These are phyloP conservation scores for Pseudomyrmex concolor DNA, from an alignment of 1,140 invertebrate genomes.

Conservation along the genomic window DNA sequence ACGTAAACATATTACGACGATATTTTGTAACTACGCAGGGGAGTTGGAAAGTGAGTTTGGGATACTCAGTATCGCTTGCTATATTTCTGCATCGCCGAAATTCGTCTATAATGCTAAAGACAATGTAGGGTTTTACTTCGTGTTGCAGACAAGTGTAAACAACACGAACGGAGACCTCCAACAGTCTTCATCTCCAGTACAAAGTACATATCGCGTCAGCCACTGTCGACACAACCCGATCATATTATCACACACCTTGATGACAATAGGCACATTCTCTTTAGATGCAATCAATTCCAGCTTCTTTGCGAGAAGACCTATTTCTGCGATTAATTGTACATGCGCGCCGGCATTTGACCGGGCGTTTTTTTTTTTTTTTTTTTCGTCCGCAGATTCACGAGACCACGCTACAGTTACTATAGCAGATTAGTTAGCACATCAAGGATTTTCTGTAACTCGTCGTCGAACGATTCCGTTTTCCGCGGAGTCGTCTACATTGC, in stretches of 20 bases:
- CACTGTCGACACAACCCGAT: not conserved
- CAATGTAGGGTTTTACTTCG: too few species aligned
- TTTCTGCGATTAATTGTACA: not conserved
- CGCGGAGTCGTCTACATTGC: conserved; percentile 36
- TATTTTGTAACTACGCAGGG: too few species aligned
- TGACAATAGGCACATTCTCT: not conserved
- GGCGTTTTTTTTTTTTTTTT: not conserved
- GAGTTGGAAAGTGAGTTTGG: too few species aligned
- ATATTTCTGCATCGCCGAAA: too few species aligned
- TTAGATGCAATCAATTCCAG: too few species aligned
- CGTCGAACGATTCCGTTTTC: conserved; percentile 15
- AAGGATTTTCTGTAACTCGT: conserved; percentile 30
- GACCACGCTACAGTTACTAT: not conserved
- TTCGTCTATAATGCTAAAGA: too few species aligned
- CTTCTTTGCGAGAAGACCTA: too few species aligned
- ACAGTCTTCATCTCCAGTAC: not conserved
- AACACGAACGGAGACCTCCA: too few species aligned
- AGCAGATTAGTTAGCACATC: not conserved
- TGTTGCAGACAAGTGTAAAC: too few species aligned
- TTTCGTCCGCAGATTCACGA: conserved; percentile 5
- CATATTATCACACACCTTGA: not conserved
- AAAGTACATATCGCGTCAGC: not conserved
- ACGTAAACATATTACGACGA: too few species aligned
- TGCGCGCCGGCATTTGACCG: not conserved
- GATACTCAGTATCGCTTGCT: too few species aligned